Percentiles rank a stretch among this genome's conserved stretches.
Conservation (phyloP, 92 coral and sea anemone species). For the Palythoa grandis region DNA sequence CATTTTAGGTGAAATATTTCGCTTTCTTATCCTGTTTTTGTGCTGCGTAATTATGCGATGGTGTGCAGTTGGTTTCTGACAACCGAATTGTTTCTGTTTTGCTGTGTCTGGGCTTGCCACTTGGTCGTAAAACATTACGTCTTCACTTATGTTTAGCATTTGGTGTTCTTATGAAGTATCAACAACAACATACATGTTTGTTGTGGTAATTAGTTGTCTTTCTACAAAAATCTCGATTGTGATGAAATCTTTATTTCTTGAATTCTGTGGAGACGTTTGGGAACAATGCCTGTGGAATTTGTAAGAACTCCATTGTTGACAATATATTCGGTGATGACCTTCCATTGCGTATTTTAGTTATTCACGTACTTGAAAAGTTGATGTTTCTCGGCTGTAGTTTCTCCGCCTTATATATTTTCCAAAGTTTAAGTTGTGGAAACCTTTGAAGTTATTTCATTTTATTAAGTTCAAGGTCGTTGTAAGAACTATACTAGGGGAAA, state of each 20-base stretch:
- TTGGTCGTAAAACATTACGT: constrained; percentile 14
- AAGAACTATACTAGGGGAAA: not conserved
- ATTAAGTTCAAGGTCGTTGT: not conserved
- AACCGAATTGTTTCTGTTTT: constrained; percentile 31
- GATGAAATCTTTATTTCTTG: not conserved
- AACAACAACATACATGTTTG: not conserved
- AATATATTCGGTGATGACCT: constrained; percentile 29
- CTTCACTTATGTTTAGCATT: constrained; percentile 20
- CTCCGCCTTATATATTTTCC: not conserved
- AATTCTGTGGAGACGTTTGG: constrained; percentile 21
- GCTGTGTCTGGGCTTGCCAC: constrained; percentile 42
- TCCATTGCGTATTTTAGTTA: constrained; percentile 10
- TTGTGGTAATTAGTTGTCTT: not conserved
- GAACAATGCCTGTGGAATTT: constrained; percentile 45
- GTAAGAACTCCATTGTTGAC: constrained; percentile 47
- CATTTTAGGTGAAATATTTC: constrained; percentile 37
- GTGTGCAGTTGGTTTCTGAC: constrained; percentile 14
- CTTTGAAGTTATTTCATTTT: not conserved
- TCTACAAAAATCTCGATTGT: not conserved
- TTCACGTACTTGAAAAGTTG: not conserved
- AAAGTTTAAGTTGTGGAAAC: not conserved
- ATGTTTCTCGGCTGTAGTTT: constrained; percentile 1
- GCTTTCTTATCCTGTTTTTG: constrained; percentile 29
- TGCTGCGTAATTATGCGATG: constrained; percentile 40
- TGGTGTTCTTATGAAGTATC: constrained; percentile 20